Evolutionary conservation across 2,113 vertebrate species (phyloP), one percentile per base, ranked within the genome.

Genomic region (Engystomops pustulosus): DNA sequence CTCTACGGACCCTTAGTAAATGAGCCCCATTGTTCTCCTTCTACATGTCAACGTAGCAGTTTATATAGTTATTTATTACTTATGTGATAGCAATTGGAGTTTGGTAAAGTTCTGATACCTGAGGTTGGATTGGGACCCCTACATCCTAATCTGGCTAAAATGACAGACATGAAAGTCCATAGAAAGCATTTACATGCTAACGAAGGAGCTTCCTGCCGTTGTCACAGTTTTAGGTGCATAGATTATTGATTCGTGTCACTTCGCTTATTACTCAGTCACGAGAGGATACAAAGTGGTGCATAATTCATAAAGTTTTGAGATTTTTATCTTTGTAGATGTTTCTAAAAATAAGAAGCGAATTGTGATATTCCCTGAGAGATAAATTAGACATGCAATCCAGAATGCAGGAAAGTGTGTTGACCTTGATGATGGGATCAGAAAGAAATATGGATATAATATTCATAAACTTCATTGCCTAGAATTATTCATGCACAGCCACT

Each of bases 301-400:
- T 84, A 84, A 84, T 84, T 84, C 47, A 84, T 77, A 68, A 67
- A 78, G 60, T 32, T 77, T 72, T 72, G 60, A 84, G 14, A 78
- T 84, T 75, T 67, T 76, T 51, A 65, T 76, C 71, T 72, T 78
- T 84, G 72, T 72, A 76, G 58, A 77, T 69, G 74, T 68, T 84
- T 10, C 82, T 84, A 84, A 78, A 84, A 84, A 84, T 84, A 84
- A 68, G 10, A 51, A 68, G 30, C 68, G 72, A 68, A 38, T 67
- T 69, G 82, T 84, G 82, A 84, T 84, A 84, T 51, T 84, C 82
- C 82, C 82, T 77, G 72, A 68, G 82, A 84, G 82, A 84, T 84
- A 84, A 84, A 84, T 84, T 84, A 84, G 30, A 47, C 60, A 55
- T 78, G 60, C 72, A 25, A 76, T 84, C 58, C 72, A 68, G 32